Conservation (phyloP, 2,888 invertebrate species). For the Rhamnusium bicolor region DNA sequence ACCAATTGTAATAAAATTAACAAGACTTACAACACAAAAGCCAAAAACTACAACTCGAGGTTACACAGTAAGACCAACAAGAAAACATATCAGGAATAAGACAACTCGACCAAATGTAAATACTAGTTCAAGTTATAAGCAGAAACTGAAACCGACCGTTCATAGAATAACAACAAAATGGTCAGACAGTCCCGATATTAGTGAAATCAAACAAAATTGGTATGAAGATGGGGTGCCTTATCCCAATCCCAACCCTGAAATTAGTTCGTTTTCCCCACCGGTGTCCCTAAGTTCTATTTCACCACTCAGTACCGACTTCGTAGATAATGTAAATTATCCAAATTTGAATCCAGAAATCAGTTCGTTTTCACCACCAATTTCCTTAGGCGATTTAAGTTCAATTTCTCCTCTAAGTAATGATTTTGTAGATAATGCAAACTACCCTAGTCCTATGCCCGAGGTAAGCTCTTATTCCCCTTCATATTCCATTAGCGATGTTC, state of each 20-base stretch:
- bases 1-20: constrained; percentile 22
- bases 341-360: constrained; percentile 64
- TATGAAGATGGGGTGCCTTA: constrained; percentile 67
- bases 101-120: constrained; percentile 15
- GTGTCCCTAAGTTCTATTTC: constrained; percentile 46
- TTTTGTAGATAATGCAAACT: neutral
- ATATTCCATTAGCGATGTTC: constrained; percentile 54
- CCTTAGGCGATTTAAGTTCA: constrained; percentile 36
- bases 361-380: constrained; percentile 64
- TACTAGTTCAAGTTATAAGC: constrained; percentile 34
- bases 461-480: constrained; percentile 65
- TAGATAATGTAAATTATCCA: constrained; percentile 50
- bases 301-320: neutral
- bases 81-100: constrained; percentile 12
- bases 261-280: constrained; percentile 65
- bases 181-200: constrained; percentile 69
- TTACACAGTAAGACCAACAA: neutral
- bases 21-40: constrained; percentile 36
- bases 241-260: constrained; percentile 63
- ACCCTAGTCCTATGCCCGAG: constrained; percentile 58
- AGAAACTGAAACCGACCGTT: constrained; percentile 60
- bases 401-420: constrained; percentile 28
- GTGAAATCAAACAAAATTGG: constrained; percentile 71
- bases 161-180: constrained; percentile 73
- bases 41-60: constrained; percentile 27